Conservation (phyloP, 1,140 invertebrate genomes). For the Euwallacea similis region DNA sequence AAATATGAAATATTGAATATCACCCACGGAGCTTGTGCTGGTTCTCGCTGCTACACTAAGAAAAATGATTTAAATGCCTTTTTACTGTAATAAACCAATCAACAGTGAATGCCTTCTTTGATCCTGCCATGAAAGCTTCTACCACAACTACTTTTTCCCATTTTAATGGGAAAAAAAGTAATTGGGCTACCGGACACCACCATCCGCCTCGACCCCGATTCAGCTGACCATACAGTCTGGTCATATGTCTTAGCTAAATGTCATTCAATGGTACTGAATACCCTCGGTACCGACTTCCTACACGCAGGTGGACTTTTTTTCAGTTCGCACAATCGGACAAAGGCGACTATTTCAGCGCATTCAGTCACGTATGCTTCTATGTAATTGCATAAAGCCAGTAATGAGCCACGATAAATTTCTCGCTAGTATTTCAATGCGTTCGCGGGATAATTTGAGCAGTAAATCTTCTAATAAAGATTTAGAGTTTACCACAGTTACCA, state of each 20-base stretch:
- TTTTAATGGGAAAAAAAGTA: neutral
- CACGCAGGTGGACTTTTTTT: constrained; percentile 31
- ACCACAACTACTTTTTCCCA: no score
- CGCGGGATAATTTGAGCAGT: constrained; percentile 30
- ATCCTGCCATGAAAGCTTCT: no score
- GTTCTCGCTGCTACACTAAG: no score
- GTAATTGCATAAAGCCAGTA: constrained; percentile 35
- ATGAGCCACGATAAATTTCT: constrained; percentile 34
- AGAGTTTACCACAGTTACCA: neutral
- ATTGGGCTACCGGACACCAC: constrained; percentile 28
- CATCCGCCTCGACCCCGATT: constrained; percentile 8
- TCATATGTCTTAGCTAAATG: constrained; percentile 21
- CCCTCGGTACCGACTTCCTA: constrained; percentile 26
- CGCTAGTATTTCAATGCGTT: constrained; percentile 28
- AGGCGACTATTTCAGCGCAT: constrained; percentile 29
- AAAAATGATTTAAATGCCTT: no score
- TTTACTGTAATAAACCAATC: no score
- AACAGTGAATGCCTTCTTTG: no score
- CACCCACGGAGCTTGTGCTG: no score
- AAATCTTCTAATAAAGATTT: constrained; percentile 32
- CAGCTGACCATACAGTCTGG: constrained; percentile 31
- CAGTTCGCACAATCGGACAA: constrained; percentile 30
- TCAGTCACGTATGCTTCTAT: constrained; percentile 35
- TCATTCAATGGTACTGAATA: constrained; percentile 18
- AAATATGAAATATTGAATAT: no score